These are phyloP conservation scores for Machimus rusticus DNA, from an alignment of 2,888 invertebrate genomes.

Conservation along the genomic window DNA sequence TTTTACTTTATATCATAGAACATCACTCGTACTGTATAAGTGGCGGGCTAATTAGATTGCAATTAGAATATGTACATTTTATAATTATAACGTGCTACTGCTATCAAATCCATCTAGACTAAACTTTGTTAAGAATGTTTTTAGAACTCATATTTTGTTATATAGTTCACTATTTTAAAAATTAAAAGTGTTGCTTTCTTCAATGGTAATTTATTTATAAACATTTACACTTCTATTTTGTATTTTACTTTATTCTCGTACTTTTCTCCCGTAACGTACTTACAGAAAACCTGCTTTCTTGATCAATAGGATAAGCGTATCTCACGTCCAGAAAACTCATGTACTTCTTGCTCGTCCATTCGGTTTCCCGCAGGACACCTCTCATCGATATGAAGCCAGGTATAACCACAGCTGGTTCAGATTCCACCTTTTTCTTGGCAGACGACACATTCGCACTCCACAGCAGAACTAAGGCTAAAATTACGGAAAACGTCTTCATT, in stretches of 20 bases:
- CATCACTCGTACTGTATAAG: not conserved
- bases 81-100: no score
- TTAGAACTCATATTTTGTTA: no score
- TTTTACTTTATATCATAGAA: no score
- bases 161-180: no score
- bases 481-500: not conserved
- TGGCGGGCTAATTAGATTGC: not conserved
- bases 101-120: no score
- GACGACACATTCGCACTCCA: not conserved
- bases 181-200: no score
- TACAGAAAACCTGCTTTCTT: constrained; percentile 42
- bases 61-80: no score
- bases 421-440: not conserved
- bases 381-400: constrained; percentile 38
- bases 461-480: not conserved
- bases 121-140: no score
- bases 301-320: constrained; percentile 42
- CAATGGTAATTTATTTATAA: no score
- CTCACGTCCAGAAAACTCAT: constrained; percentile 46
- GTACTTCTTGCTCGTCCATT: constrained; percentile 44
- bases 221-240: not conserved
- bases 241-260: not conserved
- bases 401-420: constrained; percentile 13
- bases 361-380: constrained; percentile 38
- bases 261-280: not conserved